Base-by-base conservation (phyloP, 2,888 invertebrate genomes). In the Eupithecia inturbata region DNA sequence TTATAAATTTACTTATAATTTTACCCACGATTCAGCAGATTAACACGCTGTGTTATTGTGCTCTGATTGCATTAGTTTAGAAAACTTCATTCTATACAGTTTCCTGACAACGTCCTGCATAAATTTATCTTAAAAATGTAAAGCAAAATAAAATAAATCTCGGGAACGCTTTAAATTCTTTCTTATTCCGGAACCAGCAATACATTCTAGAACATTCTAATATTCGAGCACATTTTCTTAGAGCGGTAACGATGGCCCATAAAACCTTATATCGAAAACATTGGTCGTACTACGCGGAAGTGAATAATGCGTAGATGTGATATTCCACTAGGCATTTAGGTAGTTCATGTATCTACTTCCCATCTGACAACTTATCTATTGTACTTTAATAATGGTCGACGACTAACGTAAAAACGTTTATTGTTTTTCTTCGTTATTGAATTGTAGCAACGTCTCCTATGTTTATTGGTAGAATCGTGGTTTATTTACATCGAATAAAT, bases 201-300 rank as follows among this genome's bases (percentile, higher is more conserved):
- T 73, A 73, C 57, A 71, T 73, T 70, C 28, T 64, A 53, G 22
- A 73, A 73, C 64, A 71, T 77, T 72, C 74, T 72, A 74, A 77
- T 74, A 79, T 68, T 76, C 53, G 57, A 72, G 74, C 70, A 73
- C 73, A 76, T 74, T 74, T 74, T 72, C 77, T 77, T 74, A 62
- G 68, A 67, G 67, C 66, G 64, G 70, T 75, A 77, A 74, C 76
- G 77, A 70, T 60, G 67, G 68, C 49, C 68, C 64, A 75, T 79
- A 78, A 77, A 79, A 74, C 72, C 71, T 73, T 53, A 70, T 73
- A 73, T 85, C 84, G 82, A 84, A 86, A 85, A 87, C 88, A 87
- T 82, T 84, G 81, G 78, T 77, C 71, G 67, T 78, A 76, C 79
- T 12, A 62, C 28, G 26, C 19, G 39, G 31, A 16, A 10, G 5